These are phyloP conservation scores for Bombus terrestris DNA, from an alignment of 1,140 invertebrate genomes.

Conservation along the genomic window DNA sequence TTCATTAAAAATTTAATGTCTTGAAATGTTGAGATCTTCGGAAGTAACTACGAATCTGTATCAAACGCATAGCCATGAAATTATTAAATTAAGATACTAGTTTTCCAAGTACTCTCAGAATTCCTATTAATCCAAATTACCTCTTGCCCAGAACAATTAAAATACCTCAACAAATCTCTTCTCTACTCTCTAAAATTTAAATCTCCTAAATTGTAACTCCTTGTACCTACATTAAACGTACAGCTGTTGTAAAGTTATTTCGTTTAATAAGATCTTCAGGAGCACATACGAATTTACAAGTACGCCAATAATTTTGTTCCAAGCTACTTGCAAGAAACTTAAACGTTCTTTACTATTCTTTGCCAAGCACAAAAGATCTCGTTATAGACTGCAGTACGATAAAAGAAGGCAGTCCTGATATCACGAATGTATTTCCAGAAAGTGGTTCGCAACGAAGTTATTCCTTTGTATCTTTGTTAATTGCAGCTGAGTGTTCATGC, in stretches of 20 bases:
- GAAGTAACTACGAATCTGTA: neutral
- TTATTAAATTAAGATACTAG: slow-evolving; percentile 8
- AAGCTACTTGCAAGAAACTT: too few relatives aligned
- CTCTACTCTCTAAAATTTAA: neutral
- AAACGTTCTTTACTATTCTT: neutral
- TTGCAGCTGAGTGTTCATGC: slow-evolving; percentile 9
- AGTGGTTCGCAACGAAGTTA: neutral
- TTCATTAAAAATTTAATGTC: too few relatives aligned
- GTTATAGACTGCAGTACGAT: neutral
- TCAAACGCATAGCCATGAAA: neutral
- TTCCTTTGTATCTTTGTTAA: slow-evolving; percentile 26
- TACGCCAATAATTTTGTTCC: neutral
- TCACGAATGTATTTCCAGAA: neutral
- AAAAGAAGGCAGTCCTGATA: neutral
- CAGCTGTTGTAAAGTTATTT: neutral
- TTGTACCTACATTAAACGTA: neutral
- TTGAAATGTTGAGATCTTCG: neutral
- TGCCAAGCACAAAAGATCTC: neutral
- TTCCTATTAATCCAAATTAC: neutral
- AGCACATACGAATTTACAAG: neutral
- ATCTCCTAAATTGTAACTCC: neutral
- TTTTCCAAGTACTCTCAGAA: neutral
- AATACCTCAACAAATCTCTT: neutral
- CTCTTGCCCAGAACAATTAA: neutral
- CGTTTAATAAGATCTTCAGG: neutral